Evolutionary conservation across 92 coral and sea anemone genomes (phyloP), one percentile per base, ranked within the genome.

Genomic region (Pocillopora grandis): DNA sequence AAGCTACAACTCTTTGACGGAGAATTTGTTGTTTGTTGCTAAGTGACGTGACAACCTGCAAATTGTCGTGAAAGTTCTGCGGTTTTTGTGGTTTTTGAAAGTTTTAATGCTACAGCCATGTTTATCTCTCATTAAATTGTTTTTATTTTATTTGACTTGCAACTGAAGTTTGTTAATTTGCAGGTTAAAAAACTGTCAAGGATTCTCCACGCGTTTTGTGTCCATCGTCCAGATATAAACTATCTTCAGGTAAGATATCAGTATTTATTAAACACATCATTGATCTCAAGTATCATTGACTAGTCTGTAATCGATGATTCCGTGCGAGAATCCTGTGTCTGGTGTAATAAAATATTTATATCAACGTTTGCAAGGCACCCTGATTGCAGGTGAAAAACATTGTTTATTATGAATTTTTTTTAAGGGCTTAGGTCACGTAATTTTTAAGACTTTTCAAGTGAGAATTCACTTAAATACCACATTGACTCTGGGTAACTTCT

Each of bases 151-250:
- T n/a, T 52, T 55, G 33, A 17, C 9, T 52, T 15, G 10, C 65
- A 57, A 18, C 57, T 57, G 60, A 31, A 16, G 14, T 75, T 63
- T 14, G 10, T 19, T 57, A 21, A 20, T 76, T 36, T 76, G 27
- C 15, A 94, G 98, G 92, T 91, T 10, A 75, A 63, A 19, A 87
- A 89, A 59, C 73, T 94, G 78, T 89, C 89, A 17, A 90, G 95
- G 73, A 85, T 94, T 48, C 80, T 94, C 37, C 94, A 90, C 64
- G 94, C 91, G 59, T 94, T 94, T 75, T 93, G 91, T 62, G 90
- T 88, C n/a, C 89, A 89, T 84, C 86, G 86, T 61, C 98, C 98
- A 0, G 90, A 87, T 58, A 89, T 91, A 17, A 94, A 92, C 71
- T 94, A 94, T 84, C 80, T 94, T 10, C 98, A 94, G 95, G 98